Conservation (phyloP, 2,113 vertebrate species). For the Phyllostomus hastatus region DNA sequence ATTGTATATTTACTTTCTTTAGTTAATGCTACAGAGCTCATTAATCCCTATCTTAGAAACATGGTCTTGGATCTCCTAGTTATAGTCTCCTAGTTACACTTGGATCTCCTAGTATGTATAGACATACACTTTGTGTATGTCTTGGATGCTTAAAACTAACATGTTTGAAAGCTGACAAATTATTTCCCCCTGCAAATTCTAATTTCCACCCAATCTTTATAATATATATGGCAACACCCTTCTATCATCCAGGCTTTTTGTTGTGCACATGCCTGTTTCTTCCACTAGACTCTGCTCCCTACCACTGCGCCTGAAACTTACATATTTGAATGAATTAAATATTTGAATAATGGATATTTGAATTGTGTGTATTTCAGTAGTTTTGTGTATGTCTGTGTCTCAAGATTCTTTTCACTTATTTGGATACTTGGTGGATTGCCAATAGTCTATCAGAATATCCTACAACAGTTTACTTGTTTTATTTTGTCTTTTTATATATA, state of each 20-base stretch:
- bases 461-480: not conserved
- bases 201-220: not conserved
- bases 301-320: not conserved
- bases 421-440: not conserved
- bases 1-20: not conserved
- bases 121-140: not conserved
- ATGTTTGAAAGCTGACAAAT: not conserved
- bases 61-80: not conserved
- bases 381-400: not conserved
- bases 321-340: not conserved
- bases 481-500: no score
- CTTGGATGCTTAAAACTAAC: not conserved
- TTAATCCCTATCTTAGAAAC: conserved; percentile 5
- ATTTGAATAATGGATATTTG: not conserved
- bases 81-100: not conserved
- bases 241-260: not conserved
- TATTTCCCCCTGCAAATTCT: not conserved
- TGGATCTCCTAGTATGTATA: not conserved
- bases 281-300: not conserved
- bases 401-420: conserved; percentile 8
- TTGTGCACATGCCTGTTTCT: not conserved
- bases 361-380: not conserved
- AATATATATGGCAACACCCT: not conserved
- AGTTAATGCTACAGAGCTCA: not conserved
- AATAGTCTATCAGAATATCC: not conserved